Conservation (phyloP, 2,888 invertebrate genomes). For the Calameuta pallipes region DNA sequence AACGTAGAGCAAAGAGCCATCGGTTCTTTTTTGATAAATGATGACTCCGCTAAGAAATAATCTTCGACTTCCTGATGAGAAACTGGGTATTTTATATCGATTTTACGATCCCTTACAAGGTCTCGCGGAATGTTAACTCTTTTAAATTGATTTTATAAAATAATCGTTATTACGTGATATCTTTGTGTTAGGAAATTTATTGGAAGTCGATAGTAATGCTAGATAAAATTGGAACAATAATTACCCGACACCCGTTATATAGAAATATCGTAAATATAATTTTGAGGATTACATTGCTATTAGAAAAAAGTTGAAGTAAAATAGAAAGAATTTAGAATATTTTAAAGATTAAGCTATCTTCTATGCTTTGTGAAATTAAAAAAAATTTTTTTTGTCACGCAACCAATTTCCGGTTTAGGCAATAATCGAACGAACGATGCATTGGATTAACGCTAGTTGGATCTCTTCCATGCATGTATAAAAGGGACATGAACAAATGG, state of each 20-base stretch:
- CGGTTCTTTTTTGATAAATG: neutral
- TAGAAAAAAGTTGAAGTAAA: neutral
- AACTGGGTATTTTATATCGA: no score
- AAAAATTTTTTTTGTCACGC: neutral
- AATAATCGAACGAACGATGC: neutral
- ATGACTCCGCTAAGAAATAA: neutral
- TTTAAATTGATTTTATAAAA: neutral
- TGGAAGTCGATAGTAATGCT: no score
- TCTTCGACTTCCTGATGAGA: neutral
- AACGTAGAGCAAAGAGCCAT: slow-evolving; percentile 26
- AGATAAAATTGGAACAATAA: no score
- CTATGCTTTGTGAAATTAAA: neutral
- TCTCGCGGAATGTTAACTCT: no score
- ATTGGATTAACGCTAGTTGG: neutral
- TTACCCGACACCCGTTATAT: no score
- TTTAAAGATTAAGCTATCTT: neutral
- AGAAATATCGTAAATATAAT: neutral
- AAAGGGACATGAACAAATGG: neutral
- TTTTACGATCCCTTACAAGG: no score
- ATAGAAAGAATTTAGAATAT: neutral
- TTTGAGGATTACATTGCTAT: neutral
- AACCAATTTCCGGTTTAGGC: neutral
- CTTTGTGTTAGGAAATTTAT: no score
- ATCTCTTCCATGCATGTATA: neutral
- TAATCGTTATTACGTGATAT: no score